These are phyloP conservation scores for Phrynocephalus vlangalii DNA, from an alignment of 2,797 vertebrate species.

Conservation along the genomic window DNA sequence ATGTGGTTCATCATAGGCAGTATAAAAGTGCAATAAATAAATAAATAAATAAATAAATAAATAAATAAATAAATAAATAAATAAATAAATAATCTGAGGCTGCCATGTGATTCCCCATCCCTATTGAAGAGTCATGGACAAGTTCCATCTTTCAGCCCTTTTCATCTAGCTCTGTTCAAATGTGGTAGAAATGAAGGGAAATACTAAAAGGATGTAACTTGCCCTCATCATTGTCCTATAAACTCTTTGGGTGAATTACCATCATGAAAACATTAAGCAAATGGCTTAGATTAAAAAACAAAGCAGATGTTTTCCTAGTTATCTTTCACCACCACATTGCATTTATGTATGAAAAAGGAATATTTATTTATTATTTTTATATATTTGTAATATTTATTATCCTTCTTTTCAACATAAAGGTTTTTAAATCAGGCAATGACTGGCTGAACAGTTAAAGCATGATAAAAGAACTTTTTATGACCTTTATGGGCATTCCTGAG, in stretches of 20 bases:
- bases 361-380: neutral
- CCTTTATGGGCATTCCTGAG: too few species aligned
- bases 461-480: neutral
- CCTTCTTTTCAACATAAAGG: neutral
- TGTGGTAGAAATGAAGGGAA: neutral
- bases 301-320: conserved; percentile 66
- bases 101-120: too few species aligned
- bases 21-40: too few species aligned
- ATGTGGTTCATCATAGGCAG: too few species aligned
- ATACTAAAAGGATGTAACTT: neutral
- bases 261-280: conserved; percentile 55
- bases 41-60: too few species aligned
- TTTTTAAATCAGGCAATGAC: neutral
- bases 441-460: neutral
- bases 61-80: too few species aligned
- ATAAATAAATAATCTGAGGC: too few species aligned
- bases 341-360: conserved; percentile 47
- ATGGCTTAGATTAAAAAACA: conserved; percentile 66
- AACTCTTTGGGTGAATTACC: neutral
- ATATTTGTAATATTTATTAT: neutral
- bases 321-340: conserved; percentile 51
- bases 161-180: neutral
- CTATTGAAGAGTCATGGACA: too few species aligned
- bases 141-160: neutral
- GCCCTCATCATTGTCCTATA: neutral